Base-by-base conservation (phyloP, 2,888 invertebrate species). In the Antheraea assamensis region DNA sequence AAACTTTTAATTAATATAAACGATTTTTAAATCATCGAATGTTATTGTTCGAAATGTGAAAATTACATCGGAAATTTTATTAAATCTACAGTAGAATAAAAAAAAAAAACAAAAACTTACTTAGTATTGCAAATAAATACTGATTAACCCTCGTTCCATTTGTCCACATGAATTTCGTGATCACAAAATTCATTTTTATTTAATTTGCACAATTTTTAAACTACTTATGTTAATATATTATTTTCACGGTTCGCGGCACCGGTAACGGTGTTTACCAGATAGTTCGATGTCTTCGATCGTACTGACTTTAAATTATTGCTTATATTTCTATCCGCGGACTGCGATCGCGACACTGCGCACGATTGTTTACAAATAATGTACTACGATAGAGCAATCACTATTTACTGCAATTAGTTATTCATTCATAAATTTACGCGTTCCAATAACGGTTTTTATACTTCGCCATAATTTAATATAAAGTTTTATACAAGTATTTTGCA, bases 81-180 rank as follows among this genome's bases (percentile, higher is more conserved):
- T 52, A 21, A 52, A 52, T 52, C 42, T 2, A 42, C 8, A 42
- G n/a, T n/a, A n/a, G n/a, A n/a, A 52, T 58, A 24, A n/a, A 58
- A 58, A 24, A 13, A 8, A 58, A 75, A 74, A 75, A 64, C 71
- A 75, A 73, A 78, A 24, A 93, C 94, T 94, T 78, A 94, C 94
- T 87, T 66, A 94, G 85, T 75, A 90, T 86, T 5, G 93, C 93
- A 75, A 94, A 92, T 73, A 94, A 76, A 85, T 94, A 94, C 79
- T 94, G 94, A 78, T 93, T 93, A 75, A 94, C 87, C 76, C 94
- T 83, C 72, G 88, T 88, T 71, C 94, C 94, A 85, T 90, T 93
- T 74, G 88, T 83, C 90, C 91, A 92, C 87, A 88, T 86, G 19
- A 93, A 76, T 82, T 90, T 93, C n/a, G 88, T 85, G 66, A 92